A percentile compares a stretch with the other conserved stretches of the same genome.
Conservation (phyloP, 1,140 invertebrate genomes). For the Neelides sp. region DNA sequence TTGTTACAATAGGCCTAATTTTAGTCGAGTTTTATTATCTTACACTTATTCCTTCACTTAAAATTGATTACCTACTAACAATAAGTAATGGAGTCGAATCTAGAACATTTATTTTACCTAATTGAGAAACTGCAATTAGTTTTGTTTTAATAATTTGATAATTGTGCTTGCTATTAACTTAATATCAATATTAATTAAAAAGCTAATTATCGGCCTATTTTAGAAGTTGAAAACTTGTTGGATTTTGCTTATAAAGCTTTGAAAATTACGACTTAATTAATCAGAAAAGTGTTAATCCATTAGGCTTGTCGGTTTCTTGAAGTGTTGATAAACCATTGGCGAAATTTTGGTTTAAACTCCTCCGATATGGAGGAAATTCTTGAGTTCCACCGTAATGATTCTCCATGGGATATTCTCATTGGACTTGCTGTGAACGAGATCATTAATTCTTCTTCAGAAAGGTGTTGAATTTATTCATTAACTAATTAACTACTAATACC, state of each 20-base stretch:
- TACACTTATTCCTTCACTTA: not conserved
- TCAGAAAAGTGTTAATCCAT: conserved; percentile 8
- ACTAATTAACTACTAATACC: too few relatives aligned
- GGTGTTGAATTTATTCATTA: conserved; percentile 15
- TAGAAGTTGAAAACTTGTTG: not conserved
- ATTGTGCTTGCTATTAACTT: not conserved
- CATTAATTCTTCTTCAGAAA: conserved; percentile 24
- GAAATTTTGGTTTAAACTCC: conserved; percentile 11
- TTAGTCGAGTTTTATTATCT: not conserved
- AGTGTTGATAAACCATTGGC: conserved; percentile 25
- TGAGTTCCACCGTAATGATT: conserved; percentile 5
- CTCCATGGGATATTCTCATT: conserved; percentile 21
- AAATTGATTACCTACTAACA: too few relatives aligned
- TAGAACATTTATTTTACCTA: not conserved
- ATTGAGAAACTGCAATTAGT: not conserved
- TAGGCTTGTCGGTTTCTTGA: conserved; percentile 24
- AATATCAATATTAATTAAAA: not conserved
- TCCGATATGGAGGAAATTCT: conserved; percentile 24
- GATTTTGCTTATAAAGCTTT: not conserved
- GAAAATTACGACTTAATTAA: not conserved
- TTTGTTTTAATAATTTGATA: conserved; percentile 3
- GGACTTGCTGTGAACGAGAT: conserved; percentile 23
- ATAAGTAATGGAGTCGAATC: not conserved
- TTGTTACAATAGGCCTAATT: not conserved
- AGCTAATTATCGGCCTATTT: conserved; percentile 4